Percentiles rank a stretch among this genome's conserved stretches.
These are phyloP conservation scores for Molorchus minor DNA, from an alignment of 2,888 invertebrate genomes.

Conservation along the genomic window DNA sequence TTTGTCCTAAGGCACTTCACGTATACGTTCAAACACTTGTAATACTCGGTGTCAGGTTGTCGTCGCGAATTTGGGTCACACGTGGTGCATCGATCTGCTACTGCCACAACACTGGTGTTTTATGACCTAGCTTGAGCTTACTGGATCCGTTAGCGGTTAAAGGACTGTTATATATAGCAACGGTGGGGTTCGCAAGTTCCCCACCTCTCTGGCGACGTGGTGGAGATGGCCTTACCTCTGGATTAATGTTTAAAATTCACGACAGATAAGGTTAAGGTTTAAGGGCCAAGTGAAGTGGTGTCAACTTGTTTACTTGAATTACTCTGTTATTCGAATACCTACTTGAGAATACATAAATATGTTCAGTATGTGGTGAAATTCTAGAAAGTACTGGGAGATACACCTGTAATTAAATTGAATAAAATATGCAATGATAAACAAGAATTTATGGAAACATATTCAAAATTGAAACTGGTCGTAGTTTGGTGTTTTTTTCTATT, in stretches of 20 bases:
- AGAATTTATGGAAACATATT: not conserved
- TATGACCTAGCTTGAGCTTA: constrained; percentile 60
- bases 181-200: constrained; percentile 23
- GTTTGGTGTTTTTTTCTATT: not conserved
- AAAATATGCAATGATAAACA: not conserved
- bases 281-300: constrained; percentile 11
- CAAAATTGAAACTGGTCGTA: not conserved
- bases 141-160: constrained; percentile 45
- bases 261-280: constrained; percentile 21
- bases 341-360: too few species aligned
- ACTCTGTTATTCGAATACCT: not conserved
- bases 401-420: not conserved
- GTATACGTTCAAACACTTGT: constrained; percentile 26
- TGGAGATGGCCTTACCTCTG: constrained; percentile 13
- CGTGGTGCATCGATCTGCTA: constrained; percentile 53
- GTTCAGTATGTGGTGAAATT: too few species aligned
- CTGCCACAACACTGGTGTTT: constrained; percentile 61
- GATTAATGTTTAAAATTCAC: constrained; percentile 8
- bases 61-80: constrained; percentile 51
- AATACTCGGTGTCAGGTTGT: constrained; percentile 26
- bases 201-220: constrained; percentile 13
- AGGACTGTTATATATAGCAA: constrained; percentile 45
- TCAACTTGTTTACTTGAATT: not conserved
- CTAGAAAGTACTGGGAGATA: too few species aligned
- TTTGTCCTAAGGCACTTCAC: constrained; percentile 40